Base-by-base conservation (phyloP, 2,888 invertebrate species). In the Incurvaria masculella region DNA sequence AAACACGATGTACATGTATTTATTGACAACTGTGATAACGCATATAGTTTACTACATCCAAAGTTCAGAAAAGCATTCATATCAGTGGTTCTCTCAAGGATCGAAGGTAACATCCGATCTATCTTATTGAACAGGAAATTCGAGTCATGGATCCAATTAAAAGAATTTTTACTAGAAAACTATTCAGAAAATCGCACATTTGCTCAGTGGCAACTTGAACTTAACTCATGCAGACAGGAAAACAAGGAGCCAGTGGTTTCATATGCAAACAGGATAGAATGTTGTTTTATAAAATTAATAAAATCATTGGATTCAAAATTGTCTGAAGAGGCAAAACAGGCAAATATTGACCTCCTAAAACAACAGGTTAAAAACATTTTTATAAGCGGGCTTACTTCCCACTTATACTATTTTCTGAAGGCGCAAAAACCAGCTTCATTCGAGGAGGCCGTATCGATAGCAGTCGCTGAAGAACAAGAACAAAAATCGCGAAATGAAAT, bases 291-390 rank as follows among this genome's bases (percentile, higher is more conserved):
- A 18, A 59, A 61, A 55, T 46, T 61, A 51, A 51, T 60, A 33
- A 58, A 59, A 42, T 54, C 53, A n/a, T 44, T 60, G 48, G 51
- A 57, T 49, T 45, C 49, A 20, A 42, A 44, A 16, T 41, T 57
- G 20, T 26, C 49, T 16, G 16, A 42, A 20, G 50, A 53, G 44
- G 55, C 53, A 33, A 39, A 52, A 17, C 40, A 51, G 38, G 58
- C 56, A 3, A 53, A 55, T 39, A 20, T 57, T 5, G 53, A 59
- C 43, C 45, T 61, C 44, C 51, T 58, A 48, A 58, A 59, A 54
- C 55, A 50, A 20, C 59, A 62, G 57, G 59, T 60, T 5, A 45
- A 58, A 41, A 59, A 57, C 41, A 58, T 59, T 46, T 63, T 62
- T 50, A 52, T 61, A 4, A 57, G 53, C 45, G 60, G 61, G 17